phyloP scores from a whole-genome alignment of 1,140 invertebrate genomes.

The Lutraria rhynchaena region DNA sequence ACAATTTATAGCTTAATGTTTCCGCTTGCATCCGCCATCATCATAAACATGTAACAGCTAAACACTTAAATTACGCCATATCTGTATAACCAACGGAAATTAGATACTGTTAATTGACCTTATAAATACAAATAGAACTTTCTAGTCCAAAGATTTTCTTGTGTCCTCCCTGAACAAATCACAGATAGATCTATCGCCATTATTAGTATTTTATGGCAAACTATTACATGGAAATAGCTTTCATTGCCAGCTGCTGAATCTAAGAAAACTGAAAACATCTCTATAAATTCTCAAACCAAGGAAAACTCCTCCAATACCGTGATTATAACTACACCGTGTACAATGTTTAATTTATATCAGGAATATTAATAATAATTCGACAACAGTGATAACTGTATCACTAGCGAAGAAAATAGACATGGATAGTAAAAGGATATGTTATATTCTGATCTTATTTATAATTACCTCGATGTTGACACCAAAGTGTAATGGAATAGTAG shows the following conservation, averaged over 20 bases:
- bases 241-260: too few relatives aligned
- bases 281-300: too few relatives aligned
- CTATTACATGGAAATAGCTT: too few relatives aligned
- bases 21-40: conserved; percentile 20
- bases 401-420: neutral
- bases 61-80: conserved; percentile 1
- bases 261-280: too few relatives aligned
- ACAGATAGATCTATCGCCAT: neutral
- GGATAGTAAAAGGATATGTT: neutral
- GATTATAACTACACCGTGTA: too few relatives aligned
- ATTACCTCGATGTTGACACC: too few relatives aligned
- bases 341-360: neutral
- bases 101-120: conserved; percentile 2
- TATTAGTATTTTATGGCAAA: neutral
- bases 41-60: conserved; percentile 10
- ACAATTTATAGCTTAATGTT: neutral
- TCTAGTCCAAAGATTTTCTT: conserved; percentile 13
- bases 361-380: neutral
- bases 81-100: conserved; percentile 1
- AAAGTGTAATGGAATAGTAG: too few relatives aligned
- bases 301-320: too few relatives aligned
- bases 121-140: neutral
- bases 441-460: neutral
- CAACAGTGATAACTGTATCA: conserved; percentile 16
- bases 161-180: conserved; percentile 5